Evolutionary conservation across 2,113 vertebrate genomes (phyloP).

Genomic region (Tetraodon nigroviridis): DNA sequence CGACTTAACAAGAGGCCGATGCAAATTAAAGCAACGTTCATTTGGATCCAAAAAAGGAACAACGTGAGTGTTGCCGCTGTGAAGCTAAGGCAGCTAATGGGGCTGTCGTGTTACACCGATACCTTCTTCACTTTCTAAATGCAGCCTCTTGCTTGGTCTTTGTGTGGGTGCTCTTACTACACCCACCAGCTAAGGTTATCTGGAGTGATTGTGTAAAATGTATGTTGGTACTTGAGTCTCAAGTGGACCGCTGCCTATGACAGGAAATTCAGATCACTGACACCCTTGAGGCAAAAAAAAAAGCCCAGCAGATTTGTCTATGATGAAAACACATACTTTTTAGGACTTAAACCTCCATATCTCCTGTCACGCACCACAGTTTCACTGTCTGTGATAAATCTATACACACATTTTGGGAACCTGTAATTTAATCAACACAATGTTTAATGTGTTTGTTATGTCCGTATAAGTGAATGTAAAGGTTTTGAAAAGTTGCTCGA

Average conservation of each 20-base stretch:
- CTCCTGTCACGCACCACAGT: too few species aligned
- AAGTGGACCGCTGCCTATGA: constrained; percentile 58
- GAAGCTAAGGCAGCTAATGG: constrained; percentile 1
- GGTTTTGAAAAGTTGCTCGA: too few species aligned
- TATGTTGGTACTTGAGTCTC: constrained; percentile 60
- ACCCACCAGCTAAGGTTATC: constrained; percentile 48
- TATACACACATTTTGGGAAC: too few species aligned
- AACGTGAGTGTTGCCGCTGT: constrained; percentile 45
- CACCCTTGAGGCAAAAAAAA: constrained; percentile 59
- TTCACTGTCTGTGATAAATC: too few species aligned
- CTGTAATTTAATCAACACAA: too few species aligned
- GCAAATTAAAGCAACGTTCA: constrained; percentile 68
- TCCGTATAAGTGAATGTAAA: too few species aligned
- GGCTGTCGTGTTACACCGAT: constrained; percentile 11
- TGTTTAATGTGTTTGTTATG: too few species aligned
- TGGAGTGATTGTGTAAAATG: constrained; percentile 56
- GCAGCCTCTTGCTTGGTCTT: constrained; percentile 27
- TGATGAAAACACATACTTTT: constrained; percentile 41
- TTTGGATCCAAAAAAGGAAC: constrained; percentile 56
- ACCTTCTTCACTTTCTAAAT: constrained; percentile 8
- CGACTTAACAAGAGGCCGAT: constrained; percentile 51
- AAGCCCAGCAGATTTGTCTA: constrained; percentile 29
- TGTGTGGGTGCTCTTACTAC: constrained; percentile 1
- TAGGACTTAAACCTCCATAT: constrained; percentile 8
- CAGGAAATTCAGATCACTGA: constrained; percentile 56